Evolutionary conservation across 2,797 vertebrate species (phyloP).

Genomic region (Allobates femoralis): DNA sequence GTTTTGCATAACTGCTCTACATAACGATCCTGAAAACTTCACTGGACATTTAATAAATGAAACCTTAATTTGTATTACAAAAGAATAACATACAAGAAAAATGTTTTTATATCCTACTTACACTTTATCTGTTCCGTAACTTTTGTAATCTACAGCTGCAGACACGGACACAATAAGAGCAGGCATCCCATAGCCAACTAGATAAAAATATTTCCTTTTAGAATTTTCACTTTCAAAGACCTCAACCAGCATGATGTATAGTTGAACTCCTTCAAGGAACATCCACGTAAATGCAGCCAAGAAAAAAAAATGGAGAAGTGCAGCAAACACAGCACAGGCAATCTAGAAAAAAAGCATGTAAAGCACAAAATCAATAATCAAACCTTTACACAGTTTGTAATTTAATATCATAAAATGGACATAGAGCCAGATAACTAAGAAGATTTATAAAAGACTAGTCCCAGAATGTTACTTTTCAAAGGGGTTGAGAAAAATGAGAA

Average conservation of each 20-base stretch:
- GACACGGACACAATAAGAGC: constrained; percentile 93
- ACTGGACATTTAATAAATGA: background rate
- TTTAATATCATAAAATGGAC: background rate
- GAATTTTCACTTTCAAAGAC: constrained; percentile 98
- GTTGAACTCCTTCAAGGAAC: constrained; percentile 97
- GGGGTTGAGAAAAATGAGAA: too few species aligned
- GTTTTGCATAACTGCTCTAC: too few species aligned
- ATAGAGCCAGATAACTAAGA: background rate
- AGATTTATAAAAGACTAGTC: too few species aligned
- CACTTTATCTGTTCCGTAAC: constrained; percentile 96
- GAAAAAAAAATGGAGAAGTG: constrained; percentile 98
- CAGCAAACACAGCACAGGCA: constrained; percentile 93
- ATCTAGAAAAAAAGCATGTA: constrained; percentile 77
- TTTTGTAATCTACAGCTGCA: constrained; percentile 93
- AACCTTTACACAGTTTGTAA: background rate
- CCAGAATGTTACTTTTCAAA: too few species aligned
- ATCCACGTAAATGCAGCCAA: constrained; percentile 99
- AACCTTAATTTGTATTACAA: background rate
- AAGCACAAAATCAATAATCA: background rate
- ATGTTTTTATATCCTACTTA: constrained; percentile 76
- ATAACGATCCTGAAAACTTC: too few species aligned
- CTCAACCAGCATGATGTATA: constrained; percentile 98
- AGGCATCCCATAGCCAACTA: constrained; percentile 93
- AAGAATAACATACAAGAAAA: background rate
- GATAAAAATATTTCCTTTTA: constrained; percentile 91